A percentile compares a stretch with the other conserved stretches of the same genome.
Conservation (phyloP, 2,888 invertebrate genomes). For the Drosophila koepferae region DNA sequence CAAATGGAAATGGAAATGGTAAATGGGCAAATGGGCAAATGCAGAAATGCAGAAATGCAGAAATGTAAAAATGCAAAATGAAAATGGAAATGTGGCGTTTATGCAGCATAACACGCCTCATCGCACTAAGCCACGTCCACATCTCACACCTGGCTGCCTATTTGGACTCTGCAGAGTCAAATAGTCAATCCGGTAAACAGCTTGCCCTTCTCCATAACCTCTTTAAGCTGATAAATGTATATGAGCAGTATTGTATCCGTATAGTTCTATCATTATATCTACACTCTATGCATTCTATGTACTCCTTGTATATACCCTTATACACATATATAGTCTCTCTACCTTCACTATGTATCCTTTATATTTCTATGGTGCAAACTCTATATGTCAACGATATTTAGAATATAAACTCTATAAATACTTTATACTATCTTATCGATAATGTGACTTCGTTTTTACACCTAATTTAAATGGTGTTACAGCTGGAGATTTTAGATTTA, state of each 20-base stretch:
- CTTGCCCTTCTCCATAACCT: background rate
- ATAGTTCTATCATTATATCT: background rate
- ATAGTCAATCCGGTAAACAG: background rate
- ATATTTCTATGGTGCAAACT: no score
- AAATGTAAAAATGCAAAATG: slow-evolving; percentile 11
- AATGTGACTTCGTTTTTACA: no score
- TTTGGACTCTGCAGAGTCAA: background rate
- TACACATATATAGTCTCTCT: background rate
- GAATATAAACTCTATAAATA: background rate
- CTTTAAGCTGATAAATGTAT: background rate
- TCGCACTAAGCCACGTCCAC: slow-evolving; percentile 35
- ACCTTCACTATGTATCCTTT: no score
- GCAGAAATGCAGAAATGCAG: slow-evolving; percentile 6
- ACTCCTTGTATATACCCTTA: background rate
- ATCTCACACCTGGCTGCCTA: slow-evolving; percentile 2
- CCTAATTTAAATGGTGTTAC: no score
- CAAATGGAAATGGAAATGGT: slow-evolving; percentile 22
- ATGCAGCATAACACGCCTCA: slow-evolving; percentile 27
- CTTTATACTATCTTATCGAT: no score
- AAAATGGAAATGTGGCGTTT: slow-evolving; percentile 44
- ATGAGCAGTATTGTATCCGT: background rate
- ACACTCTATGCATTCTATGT: no score
- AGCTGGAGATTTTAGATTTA: no score
- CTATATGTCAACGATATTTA: no score
- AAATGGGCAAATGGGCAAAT: slow-evolving; percentile 22